These are phyloP conservation scores for Hartigia nigra DNA, from an alignment of 2,888 invertebrate species.

Conservation along the genomic window DNA sequence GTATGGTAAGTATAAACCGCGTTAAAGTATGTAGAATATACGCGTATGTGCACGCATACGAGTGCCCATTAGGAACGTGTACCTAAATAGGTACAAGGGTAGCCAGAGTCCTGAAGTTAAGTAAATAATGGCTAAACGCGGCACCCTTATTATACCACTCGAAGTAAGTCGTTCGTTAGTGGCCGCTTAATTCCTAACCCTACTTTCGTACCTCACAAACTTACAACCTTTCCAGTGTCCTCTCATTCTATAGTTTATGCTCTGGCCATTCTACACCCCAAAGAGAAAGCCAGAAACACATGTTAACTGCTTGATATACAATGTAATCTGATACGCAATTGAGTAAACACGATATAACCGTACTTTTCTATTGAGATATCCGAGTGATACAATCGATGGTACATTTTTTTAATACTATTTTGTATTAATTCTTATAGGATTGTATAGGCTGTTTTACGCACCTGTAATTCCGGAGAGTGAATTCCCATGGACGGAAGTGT, in stretches of 20 bases:
- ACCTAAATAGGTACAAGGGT: slow-evolving; percentile 23
- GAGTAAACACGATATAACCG: neutral
- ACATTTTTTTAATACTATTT: neutral
- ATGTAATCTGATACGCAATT: neutral
- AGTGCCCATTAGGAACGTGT: slow-evolving; percentile 54
- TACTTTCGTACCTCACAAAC: slow-evolving; percentile 1
- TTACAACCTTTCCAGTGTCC: slow-evolving; percentile 13
- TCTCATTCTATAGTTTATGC: neutral
- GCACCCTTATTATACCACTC: slow-evolving; percentile 55
- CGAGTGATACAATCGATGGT: neutral
- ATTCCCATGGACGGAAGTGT: slow-evolving; percentile 31
- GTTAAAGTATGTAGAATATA: neutral
- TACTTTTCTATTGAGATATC: no score
- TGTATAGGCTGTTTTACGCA: neutral
- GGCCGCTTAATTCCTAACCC: slow-evolving; percentile 33
- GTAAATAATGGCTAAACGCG: slow-evolving; percentile 56
- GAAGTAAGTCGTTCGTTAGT: slow-evolving; percentile 52
- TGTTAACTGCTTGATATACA: neutral
- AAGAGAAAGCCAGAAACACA: neutral
- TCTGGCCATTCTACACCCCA: neutral
- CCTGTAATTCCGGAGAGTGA: slow-evolving; percentile 1
- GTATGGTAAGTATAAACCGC: neutral
- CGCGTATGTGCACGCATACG: slow-evolving; percentile 29
- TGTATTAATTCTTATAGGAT: neutral
- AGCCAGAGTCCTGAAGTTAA: slow-evolving; percentile 49